Evolutionary conservation across 2,888 invertebrate genomes (phyloP).

Genomic region (Acanthococcus lagerstroemiae): DNA sequence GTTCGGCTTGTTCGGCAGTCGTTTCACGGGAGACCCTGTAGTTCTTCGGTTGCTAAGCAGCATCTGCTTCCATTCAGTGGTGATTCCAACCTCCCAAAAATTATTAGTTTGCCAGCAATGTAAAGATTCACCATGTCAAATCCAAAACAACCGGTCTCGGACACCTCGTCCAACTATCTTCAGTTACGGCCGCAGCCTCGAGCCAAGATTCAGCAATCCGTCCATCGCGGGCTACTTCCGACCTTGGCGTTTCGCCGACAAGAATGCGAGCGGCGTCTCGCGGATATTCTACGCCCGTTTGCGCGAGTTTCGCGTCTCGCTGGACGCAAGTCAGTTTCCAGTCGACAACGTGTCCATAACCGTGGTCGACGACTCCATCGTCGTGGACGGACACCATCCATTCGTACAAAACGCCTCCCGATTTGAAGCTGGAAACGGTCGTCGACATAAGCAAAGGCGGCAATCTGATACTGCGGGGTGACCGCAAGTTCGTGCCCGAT

Average conservation of each 20-base stretch:
- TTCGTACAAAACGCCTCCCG: background rate
- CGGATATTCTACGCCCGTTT: slow-evolving; percentile 7
- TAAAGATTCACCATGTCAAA: too few relatives aligned
- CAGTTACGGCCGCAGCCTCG: slow-evolving; percentile 14
- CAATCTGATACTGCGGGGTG: background rate
- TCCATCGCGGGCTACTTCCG: slow-evolving; percentile 15
- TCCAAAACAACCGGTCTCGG: too few relatives aligned
- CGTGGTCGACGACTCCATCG: background rate
- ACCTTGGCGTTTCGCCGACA: slow-evolving; percentile 18
- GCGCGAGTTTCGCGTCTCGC: slow-evolving; percentile 4
- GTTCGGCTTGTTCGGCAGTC: too few relatives aligned
- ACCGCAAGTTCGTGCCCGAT: background rate
- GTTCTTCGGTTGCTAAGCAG: too few relatives aligned
- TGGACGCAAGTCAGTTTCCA: slow-evolving; percentile 7
- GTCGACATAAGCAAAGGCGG: slow-evolving; percentile 2
- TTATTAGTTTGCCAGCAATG: too few relatives aligned
- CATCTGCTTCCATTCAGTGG: too few relatives aligned
- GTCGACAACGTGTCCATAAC: background rate
- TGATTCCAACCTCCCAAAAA: too few relatives aligned
- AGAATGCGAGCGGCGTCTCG: slow-evolving; percentile 1
- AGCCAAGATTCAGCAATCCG: slow-evolving; percentile 4
- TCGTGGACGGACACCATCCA: background rate
- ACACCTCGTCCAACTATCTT: too few relatives aligned
- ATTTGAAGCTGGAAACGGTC: background rate
- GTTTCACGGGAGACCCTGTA: too few relatives aligned